Evolutionary conservation across 1,140 invertebrate species (phyloP).

Genomic region (Procambarus virginalis): DNA sequence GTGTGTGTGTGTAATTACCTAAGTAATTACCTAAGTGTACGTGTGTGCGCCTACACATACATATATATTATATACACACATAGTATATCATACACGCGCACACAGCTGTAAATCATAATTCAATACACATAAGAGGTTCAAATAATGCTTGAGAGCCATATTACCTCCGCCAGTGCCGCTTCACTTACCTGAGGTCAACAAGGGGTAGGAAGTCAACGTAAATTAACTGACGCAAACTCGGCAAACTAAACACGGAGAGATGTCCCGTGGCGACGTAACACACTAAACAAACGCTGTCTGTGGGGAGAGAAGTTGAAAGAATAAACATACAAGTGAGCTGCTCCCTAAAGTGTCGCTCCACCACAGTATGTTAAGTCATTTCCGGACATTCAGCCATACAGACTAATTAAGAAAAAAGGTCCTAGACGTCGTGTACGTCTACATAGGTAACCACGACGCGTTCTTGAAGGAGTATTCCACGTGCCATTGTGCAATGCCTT

Average conservation of each 20-base stretch:
- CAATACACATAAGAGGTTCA: neutral
- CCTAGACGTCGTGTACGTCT: no score
- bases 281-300: conserved; percentile 94
- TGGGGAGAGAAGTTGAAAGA: conserved; percentile 58
- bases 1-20: conserved; percentile 1
- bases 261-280: conserved; percentile 96
- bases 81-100: neutral
- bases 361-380: no score
- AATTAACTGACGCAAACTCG: conserved; percentile 91
- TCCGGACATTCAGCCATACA: no score
- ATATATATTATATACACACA: conserved; percentile 1
- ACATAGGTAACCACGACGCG: no score
- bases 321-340: neutral
- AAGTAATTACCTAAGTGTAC: neutral
- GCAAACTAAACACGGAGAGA: conserved; percentile 92
- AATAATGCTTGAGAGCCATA: neutral
- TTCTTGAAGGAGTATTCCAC: no score
- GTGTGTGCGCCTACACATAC: neutral
- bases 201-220: conserved; percentile 95
- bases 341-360: no score
- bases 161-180: neutral
- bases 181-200: conserved; percentile 89
- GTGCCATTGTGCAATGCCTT: no score
- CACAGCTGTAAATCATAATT: neutral
- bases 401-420: no score